These are phyloP conservation scores for Eurytoma adleriae DNA, from an alignment of 2,888 invertebrate genomes.

Conservation along the genomic window DNA sequence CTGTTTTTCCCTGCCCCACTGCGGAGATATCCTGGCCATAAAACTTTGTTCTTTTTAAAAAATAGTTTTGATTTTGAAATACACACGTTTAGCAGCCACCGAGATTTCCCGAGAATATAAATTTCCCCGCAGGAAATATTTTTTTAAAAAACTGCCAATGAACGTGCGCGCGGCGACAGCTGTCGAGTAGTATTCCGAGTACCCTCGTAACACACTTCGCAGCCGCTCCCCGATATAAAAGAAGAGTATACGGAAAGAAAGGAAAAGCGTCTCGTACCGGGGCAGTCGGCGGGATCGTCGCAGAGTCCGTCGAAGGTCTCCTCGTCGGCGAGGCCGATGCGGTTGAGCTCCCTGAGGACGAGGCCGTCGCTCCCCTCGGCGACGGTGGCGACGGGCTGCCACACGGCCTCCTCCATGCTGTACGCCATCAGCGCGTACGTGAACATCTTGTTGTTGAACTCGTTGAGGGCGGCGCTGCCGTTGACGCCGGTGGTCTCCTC, in stretches of 20 bases:
- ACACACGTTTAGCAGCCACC: no score
- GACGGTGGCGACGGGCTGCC: slow-evolving; percentile 76
- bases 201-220: no score
- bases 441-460: slow-evolving; percentile 71
- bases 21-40: no score
- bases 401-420: slow-evolving; percentile 68
- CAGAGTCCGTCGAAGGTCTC: slow-evolving; percentile 63
- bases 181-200: no score
- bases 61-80: no score
- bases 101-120: no score
- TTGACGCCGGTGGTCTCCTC: slow-evolving; percentile 63
- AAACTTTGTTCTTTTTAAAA: no score
- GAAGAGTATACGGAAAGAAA: neutral
- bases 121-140: no score
- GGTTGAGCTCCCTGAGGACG: slow-evolving; percentile 61
- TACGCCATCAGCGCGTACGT: slow-evolving; percentile 67
- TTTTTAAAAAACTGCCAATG: no score
- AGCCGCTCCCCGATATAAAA: no score
- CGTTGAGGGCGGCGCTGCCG: slow-evolving; percentile 60
- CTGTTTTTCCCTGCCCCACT: no score
- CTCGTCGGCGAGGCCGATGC: slow-evolving; percentile 65
- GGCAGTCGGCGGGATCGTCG: slow-evolving; percentile 70
- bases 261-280: slow-evolving; percentile 49
- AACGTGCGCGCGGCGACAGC: no score
- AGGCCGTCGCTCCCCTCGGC: slow-evolving; percentile 74